Base-by-base conservation (phyloP, 2,113 vertebrate genomes). In the Mus pahari region DNA sequence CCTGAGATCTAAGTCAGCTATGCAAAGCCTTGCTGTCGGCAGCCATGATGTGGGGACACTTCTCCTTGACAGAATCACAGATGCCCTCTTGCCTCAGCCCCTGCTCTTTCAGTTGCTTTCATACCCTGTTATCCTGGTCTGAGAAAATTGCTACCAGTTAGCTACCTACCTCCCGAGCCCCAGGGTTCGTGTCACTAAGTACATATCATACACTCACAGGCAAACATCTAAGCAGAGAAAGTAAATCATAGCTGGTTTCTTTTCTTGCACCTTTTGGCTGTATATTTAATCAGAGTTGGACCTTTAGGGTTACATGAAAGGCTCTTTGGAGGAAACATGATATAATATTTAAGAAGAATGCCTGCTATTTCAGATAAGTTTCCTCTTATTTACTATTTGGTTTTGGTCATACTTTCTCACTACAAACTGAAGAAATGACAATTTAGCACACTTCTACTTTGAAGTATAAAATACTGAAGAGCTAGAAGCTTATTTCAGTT, bases 251-350 rank as follows among this genome's bases (percentile, higher is more conserved):
- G 91, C 62, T 62, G 16, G 19, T 79, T 77, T 70, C 17, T 88
- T 84, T 88, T 28, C 75, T 71, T n/a, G 68, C 50, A 0, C 1
- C 48, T 74, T 55, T 50, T 50, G 17, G 26, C 68, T 60, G 88
- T 81, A 75, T 50, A 26, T 73, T 92, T 88, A 87, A 74, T 45
- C 36, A 39, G 60, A 78, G n/a, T 82, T 97, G 96, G 82, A 90
- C 97, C 97, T 97, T 96, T 55, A 97, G 96, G 96, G 70, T 95
- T 33, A 45, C 91, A 96, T 93, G 91, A 74, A 96, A 89, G 89
- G 91, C 73, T 75, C n/a, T 75, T 88, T 60, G 62, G 70, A 95
- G 90, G 95, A 95, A 90, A 78, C 71, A 77, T 42, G 91, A 14
- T 90, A 28, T 45, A 62, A 39, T 58, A 64, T 84, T 90, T 19